Evolutionary conservation across 1,140 invertebrate species (phyloP).

Genomic region (Ruditapes philippinarum): DNA sequence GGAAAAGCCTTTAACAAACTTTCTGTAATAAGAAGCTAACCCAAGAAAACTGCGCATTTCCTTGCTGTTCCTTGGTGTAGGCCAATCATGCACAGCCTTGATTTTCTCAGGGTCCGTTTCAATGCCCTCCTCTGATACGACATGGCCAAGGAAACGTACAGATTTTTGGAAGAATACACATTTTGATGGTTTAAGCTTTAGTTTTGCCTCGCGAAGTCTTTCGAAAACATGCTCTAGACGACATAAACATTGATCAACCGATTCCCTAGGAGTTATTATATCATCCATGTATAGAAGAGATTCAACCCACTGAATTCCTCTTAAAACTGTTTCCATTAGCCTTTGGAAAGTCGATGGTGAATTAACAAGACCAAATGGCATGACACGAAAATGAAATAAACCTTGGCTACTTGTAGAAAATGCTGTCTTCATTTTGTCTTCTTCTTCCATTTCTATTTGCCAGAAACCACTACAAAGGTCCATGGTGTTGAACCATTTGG

Average conservation of each 20-base stretch:
- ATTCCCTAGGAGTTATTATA: conserved; percentile 55
- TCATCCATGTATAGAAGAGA: conserved; percentile 68
- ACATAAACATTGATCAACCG: neutral
- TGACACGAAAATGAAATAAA: conserved; percentile 31
- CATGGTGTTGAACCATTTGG: neutral
- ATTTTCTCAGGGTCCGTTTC: conserved; percentile 33
- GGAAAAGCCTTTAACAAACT: conserved; percentile 50
- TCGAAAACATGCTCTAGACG: conserved; percentile 24
- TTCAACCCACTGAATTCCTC: conserved; percentile 60
- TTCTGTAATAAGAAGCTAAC: conserved; percentile 54
- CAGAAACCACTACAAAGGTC: too few species aligned
- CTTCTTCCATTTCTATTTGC: conserved; percentile 84
- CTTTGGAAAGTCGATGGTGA: conserved; percentile 73
- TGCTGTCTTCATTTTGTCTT: conserved; percentile 83
- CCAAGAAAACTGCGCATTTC: conserved; percentile 67
- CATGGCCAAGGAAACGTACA: conserved; percentile 61
- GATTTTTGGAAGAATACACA: conserved; percentile 65
- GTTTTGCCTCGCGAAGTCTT: conserved; percentile 19
- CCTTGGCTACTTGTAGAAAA: conserved; percentile 60
- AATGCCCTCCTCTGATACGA: conserved; percentile 44
- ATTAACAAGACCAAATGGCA: conserved; percentile 60
- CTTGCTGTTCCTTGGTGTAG: conserved; percentile 51
- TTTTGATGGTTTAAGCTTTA: conserved; percentile 62
- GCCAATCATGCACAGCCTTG: conserved; percentile 39
- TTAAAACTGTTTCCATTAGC: conserved; percentile 71